phyloP scores from a whole-genome alignment of 1,140 invertebrate genomes.

The Thalassaphorura encarpata region DNA sequence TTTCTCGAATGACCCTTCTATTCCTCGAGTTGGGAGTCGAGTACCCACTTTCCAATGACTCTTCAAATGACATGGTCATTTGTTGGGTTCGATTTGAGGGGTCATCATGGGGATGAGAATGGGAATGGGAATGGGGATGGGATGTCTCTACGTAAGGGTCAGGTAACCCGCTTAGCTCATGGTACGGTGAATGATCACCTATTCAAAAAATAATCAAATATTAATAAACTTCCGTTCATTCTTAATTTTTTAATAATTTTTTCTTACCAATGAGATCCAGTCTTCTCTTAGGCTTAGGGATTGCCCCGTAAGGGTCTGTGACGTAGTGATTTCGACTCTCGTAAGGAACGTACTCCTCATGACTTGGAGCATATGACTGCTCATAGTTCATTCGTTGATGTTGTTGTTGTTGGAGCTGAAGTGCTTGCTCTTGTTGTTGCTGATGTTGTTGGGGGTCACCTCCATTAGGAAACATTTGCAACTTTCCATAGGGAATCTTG shows the following conservation, averaged over 20 bases:
- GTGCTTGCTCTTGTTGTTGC: constrained; percentile 15
- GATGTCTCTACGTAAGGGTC: constrained; percentile 53
- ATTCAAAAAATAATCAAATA: neutral
- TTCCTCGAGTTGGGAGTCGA: constrained; percentile 84
- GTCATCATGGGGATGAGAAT: constrained; percentile 35
- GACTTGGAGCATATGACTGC: constrained; percentile 22
- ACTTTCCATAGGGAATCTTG: constrained; percentile 92
- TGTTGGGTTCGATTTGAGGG: constrained; percentile 52
- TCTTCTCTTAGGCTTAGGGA: constrained; percentile 74
- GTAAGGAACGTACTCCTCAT: constrained; percentile 49
- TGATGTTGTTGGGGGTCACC: constrained; percentile 3
- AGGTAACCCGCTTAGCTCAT: constrained; percentile 78
- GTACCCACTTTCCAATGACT: constrained; percentile 82
- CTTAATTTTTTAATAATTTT: neutral
- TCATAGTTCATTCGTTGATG: constrained; percentile 26
- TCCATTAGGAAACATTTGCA: constrained; percentile 43
- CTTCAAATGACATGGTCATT: constrained; percentile 79
- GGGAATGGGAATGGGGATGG: neutral
- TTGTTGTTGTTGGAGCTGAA: constrained; percentile 14
- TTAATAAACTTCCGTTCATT: neutral
- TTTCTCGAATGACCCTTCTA: constrained; percentile 79
- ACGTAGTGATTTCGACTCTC: constrained; percentile 74
- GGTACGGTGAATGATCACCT: constrained; percentile 72
- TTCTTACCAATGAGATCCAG: constrained; percentile 49
- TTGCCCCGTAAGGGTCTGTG: constrained; percentile 70